Percentiles rank a stretch among this genome's conserved stretches.
phyloP scores from a whole-genome alignment of 2,888 invertebrate species.

The Pyrrhosoma nymphula region DNA sequence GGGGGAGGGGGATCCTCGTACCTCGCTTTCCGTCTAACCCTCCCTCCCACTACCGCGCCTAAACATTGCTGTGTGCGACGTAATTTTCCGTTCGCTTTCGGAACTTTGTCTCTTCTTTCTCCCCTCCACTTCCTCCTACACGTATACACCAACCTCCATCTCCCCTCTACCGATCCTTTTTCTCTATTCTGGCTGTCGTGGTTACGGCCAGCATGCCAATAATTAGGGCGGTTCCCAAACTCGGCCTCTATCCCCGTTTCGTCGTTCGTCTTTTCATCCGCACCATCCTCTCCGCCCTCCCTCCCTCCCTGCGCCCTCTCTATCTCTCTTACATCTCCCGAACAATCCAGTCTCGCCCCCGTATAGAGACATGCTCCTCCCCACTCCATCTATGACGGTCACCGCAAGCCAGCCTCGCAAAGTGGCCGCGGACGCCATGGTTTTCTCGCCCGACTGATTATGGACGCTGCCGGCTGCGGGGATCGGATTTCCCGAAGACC shows the following conservation, averaged over 20 bases:
- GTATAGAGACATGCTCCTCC: not conserved
- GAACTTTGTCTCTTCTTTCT: conserved; percentile 37
- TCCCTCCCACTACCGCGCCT: not conserved
- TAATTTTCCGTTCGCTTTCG: conserved; percentile 57
- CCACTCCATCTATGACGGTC: not conserved
- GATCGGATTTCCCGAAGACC: not conserved
- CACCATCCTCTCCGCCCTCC: not conserved
- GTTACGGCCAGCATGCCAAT: conserved; percentile 30
- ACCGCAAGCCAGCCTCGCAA: not conserved
- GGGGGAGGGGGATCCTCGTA: not conserved
- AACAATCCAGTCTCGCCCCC: not conserved
- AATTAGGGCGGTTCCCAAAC: conserved; percentile 44
- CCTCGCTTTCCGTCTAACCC: not conserved
- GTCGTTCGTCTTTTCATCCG: not conserved
- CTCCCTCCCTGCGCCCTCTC: not conserved
- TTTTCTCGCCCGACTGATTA: conserved; percentile 30
- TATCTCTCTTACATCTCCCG: not conserved
- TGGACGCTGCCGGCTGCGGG: not conserved
- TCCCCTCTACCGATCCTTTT: not conserved
- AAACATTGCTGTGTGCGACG: conserved; percentile 10
- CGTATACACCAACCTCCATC: not conserved
- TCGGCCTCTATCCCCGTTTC: not conserved
- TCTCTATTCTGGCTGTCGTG: not conserved
- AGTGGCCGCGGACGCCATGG: not conserved
- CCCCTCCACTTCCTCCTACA: not conserved